phyloP scores from a whole-genome alignment of 2,797 vertebrate species.

The Echeneis naucrates region DNA sequence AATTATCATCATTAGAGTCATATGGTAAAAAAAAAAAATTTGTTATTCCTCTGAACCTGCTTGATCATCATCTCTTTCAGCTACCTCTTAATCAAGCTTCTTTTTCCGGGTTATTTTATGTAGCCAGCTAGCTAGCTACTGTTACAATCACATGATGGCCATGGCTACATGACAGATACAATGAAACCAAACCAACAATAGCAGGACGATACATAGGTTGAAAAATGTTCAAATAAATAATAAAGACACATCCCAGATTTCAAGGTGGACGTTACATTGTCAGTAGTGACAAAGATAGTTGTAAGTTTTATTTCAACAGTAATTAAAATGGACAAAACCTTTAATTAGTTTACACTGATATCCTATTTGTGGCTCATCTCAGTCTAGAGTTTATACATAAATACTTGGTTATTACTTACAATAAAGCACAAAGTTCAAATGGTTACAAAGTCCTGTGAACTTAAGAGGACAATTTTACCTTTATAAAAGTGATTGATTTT shows the following conservation, averaged over 20 bases:
- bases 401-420: conserved; percentile 14
- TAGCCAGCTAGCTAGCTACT: too few species aligned
- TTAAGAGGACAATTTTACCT: background rate
- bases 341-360: background rate
- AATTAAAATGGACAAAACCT: conserved; percentile 12
- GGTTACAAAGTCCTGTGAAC: background rate
- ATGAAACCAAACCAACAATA: too few species aligned
- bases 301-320: background rate
- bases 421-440: background rate
- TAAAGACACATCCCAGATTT: background rate
- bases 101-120: too few species aligned
- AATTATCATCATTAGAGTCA: too few species aligned
- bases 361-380: background rate
- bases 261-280: background rate
- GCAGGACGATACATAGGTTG: too few species aligned
- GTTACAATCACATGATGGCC: too few species aligned
- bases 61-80: too few species aligned
- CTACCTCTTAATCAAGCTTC: too few species aligned
- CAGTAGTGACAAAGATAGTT: background rate
- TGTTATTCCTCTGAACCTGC: too few species aligned
- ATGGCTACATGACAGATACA: too few species aligned
- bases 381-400: conserved; percentile 7
- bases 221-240: background rate
- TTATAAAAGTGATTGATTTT: background rate
- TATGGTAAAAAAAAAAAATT: too few species aligned